phyloP scores from a whole-genome alignment of 1,140 invertebrate species.

The Chironomus tepperi region DNA sequence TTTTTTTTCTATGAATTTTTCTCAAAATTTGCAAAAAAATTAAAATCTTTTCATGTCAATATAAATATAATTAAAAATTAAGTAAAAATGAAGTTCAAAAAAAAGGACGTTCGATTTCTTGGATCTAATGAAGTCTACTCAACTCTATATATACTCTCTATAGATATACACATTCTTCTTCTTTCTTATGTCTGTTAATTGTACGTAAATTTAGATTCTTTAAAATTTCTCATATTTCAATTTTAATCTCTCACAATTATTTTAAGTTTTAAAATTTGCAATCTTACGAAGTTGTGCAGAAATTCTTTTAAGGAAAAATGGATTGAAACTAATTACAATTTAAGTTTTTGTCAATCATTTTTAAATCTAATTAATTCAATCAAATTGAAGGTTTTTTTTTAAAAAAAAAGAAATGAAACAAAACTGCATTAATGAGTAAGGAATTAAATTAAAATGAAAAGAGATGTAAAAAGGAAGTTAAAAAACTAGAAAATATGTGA shows the following conservation, averaged over 20 bases:
- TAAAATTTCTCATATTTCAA: neutral
- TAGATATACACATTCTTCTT: neutral
- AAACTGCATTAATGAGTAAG: neutral
- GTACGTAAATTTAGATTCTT: constrained; percentile 19
- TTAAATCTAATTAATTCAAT: neutral
- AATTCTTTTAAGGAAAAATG: constrained; percentile 1
- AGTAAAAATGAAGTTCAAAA: neutral
- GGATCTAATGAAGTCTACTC: constrained; percentile 27
- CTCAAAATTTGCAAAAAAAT: too few relatives aligned
- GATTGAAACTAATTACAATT: constrained; percentile 19
- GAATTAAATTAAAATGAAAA: neutral
- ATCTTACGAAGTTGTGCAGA: constrained; percentile 23
- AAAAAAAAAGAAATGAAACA: constrained; percentile 1
- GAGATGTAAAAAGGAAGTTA: neutral
- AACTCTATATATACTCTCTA: constrained; percentile 24
- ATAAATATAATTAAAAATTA: neutral
- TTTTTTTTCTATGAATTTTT: too few relatives aligned
- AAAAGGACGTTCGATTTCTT: constrained; percentile 28
- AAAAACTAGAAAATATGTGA: constrained; percentile 10
- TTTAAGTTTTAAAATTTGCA: neutral
- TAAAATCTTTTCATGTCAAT: too few relatives aligned
- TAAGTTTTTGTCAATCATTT: neutral
- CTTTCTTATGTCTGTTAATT: neutral
- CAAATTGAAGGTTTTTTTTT: too few relatives aligned
- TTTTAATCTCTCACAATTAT: too few relatives aligned